Evolutionary conservation across 2,888 invertebrate species (phyloP), one percentile per base, ranked within the genome.

Genomic region (Patella pellucida): DNA sequence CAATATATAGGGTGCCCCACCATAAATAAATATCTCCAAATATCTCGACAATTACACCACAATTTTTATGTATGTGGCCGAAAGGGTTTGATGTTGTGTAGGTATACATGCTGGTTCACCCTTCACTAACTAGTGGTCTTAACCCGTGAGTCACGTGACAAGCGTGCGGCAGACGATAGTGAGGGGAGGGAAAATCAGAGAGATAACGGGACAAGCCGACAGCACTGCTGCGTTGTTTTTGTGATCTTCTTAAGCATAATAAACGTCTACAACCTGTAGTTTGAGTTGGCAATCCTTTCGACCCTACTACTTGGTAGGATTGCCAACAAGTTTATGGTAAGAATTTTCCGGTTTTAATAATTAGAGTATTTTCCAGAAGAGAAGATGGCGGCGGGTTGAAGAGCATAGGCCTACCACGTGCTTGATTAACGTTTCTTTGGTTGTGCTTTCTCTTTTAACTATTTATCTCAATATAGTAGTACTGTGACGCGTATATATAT

Each of bases 221-320:
- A 19, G 62, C n/a, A 62, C 62, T 62, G n/a, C 62, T 62, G 62
- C 7, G 23, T 14, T 62, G 62, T 62, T 62, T 62, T 62, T n/a
- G 62, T 62, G 56, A 5, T 12, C 1, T 56, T 1, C 23, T 9
- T 62, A n/a, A n/a, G 54, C 16, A 16, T n/a, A 62, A 19, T 62
- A 62, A 62, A 62, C 19, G 23, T 62, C 62, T n/a, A 62, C 62
- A 23, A 62, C 62, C 23, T 62, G n/a, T n/a, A 3, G 7, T n/a
- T 4, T 62, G 62, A 19, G n/a, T 11, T 62, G n/a, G 54, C 23
- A 27, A 27, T 62, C 9, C 7, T 62, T 62, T 9, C n/a, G 7
- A 23, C 16, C n/a, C n/a, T 23, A 19, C 23, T 23, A 16, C 62
- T 62, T n/a, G 62, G n/a, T 62, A 56, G 56, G 56, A 56, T 56